Evolutionary conservation across 1,140 invertebrate species (phyloP), one percentile per base, ranked within the genome.

Genomic region (Zaprionus taronus): DNA sequence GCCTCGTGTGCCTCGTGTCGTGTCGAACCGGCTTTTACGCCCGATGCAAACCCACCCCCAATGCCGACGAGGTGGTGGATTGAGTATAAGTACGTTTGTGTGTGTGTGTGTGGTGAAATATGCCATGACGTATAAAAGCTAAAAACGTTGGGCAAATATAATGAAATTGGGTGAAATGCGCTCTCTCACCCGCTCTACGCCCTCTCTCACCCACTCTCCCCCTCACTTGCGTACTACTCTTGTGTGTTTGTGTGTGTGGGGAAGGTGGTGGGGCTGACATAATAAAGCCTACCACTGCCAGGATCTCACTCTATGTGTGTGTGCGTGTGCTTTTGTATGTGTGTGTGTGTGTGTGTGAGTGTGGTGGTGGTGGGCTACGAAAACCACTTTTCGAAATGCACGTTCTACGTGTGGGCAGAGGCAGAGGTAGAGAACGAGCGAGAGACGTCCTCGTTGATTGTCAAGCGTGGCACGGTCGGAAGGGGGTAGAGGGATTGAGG

Each of bases 71-170:
- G 73, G 69, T 77, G 75, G 70, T 77, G 74, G 75, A 41, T 65
- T 67, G 75, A 41, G 60, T 67, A 20, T 61, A 51, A 68, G 36
- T 56, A 47, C 47, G 24, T 26, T 11, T 53, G n/a, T 69, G 38
- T 61, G 26, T 72, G 26, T 72, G 72, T 81, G 86, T 86, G 86
- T 91, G 85, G 85, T 90, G 85, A 90, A 90, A 90, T 87, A 90
- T 91, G 82, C 85, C 85, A 90, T 90, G 86, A 86, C 82, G 86
- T 90, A 90, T 91, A 90, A 90, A 90, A 91, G 86, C 86, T 90
- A 86, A 90, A 90, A 90, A 90, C 82, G 86, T 91, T 91, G 87
- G 87, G 86, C 86, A 90, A 90, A 90, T 90, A 90, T 90, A 90
- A 90, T 90, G 86, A 90, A 90, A 90, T 90, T 90, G 86, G 86